phyloP scores from a whole-genome alignment of 2,888 invertebrate species.

The Cylindroiulus punctatus region DNA sequence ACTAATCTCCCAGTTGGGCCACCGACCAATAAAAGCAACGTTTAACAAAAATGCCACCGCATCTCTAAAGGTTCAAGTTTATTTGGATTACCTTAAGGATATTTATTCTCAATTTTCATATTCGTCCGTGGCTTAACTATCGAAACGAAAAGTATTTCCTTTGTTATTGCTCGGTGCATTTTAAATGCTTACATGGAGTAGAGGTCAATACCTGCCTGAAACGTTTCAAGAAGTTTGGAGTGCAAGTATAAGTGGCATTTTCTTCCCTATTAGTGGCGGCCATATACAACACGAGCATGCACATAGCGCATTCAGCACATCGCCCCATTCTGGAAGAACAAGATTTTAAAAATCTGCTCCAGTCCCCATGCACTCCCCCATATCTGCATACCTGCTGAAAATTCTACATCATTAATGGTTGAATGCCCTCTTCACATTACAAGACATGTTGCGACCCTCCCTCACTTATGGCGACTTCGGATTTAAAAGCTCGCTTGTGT shows the following conservation, averaged over 20 bases:
- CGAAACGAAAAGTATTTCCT: constrained; percentile 3
- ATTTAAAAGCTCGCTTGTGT: constrained; percentile 5
- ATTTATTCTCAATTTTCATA: constrained; percentile 20
- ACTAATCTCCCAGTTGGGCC: not conserved
- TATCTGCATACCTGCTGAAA: not conserved
- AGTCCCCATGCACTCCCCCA: constrained; percentile 7
- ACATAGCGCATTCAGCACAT: not conserved
- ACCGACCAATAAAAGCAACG: constrained; percentile 3
- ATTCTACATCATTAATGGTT: constrained; percentile 3
- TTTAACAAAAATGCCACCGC: not conserved
- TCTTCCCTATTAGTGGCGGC: not conserved
- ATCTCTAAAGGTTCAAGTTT: constrained; percentile 1
- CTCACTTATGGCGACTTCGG: not conserved
- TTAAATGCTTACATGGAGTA: not conserved
- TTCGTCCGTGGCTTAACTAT: not conserved
- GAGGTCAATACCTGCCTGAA: constrained; percentile 26
- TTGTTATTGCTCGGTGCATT: constrained; percentile 15
- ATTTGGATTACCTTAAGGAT: constrained; percentile 13
- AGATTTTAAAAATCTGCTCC: constrained; percentile 2
- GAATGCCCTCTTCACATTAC: not conserved
- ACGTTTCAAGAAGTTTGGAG: constrained; percentile 4
- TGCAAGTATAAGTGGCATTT: constrained; percentile 5
- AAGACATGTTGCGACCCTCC: constrained; percentile 9
- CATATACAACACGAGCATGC: no score
- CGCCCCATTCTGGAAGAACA: not conserved